These are phyloP conservation scores for Paraplagusia blochii DNA, from an alignment of 2,113 vertebrate genomes.

Conservation along the genomic window DNA sequence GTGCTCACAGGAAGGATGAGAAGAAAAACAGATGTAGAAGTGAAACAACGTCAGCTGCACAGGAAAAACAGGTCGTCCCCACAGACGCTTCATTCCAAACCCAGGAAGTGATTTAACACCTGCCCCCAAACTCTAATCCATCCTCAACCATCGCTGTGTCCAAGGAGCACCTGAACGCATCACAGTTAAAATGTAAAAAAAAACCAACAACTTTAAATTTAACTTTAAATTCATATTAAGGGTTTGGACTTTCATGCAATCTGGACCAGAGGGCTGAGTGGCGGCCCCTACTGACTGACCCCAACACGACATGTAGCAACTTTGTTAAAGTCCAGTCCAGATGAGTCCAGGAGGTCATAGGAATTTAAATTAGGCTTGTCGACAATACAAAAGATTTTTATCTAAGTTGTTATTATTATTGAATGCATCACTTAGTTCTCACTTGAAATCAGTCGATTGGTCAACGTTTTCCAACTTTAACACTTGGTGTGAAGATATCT, in stretches of 20 bases:
- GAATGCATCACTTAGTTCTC: no score
- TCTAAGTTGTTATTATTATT: no score
- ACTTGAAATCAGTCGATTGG: no score
- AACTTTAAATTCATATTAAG: no score
- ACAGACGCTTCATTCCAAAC: conserved; percentile 29
- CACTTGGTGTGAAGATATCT: no score
- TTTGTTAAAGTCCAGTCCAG: conserved; percentile 22
- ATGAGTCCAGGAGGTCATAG: conserved; percentile 27
- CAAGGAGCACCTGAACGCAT: no score
- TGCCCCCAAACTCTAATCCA: conserved; percentile 1
- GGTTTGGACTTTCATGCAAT: conserved; percentile 1
- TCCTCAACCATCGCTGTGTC: neutral
- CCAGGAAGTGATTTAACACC: conserved; percentile 44
- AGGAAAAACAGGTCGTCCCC: conserved; percentile 36
- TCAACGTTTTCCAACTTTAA: no score
- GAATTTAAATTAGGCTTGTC: neutral
- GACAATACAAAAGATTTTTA: no score
- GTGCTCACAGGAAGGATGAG: conserved; percentile 31
- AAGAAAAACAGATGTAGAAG: conserved; percentile 1
- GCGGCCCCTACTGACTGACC: conserved; percentile 4
- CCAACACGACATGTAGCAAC: neutral
- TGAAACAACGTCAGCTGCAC: conserved; percentile 36
- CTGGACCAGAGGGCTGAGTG: conserved; percentile 13
- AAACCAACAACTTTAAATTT: no score
- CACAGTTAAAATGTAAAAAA: no score